These are phyloP conservation scores for Calypte anna DNA, from an alignment of 2,113 vertebrate species.

Conservation along the genomic window DNA sequence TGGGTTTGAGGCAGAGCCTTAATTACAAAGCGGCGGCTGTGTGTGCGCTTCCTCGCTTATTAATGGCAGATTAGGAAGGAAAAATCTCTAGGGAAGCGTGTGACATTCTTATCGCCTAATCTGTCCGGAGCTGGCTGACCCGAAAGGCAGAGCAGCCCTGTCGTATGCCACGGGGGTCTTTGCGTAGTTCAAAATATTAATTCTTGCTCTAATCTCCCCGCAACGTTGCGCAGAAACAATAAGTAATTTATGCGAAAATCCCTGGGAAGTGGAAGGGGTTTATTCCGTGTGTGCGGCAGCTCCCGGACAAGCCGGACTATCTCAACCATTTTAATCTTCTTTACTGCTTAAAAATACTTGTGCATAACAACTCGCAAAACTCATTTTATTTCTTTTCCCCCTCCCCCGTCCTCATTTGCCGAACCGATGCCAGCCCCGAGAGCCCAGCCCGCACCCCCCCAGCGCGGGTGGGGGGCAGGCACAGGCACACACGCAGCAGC, in stretches of 20 bases:
- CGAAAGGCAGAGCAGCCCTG: not conserved
- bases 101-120: constrained; percentile 32
- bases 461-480: not conserved
- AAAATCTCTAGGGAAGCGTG: constrained; percentile 9
- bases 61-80: constrained; percentile 30
- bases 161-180: not conserved
- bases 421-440: not conserved
- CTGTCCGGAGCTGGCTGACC: not conserved
- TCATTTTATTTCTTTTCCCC: no score
- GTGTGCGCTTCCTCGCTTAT: constrained; percentile 14
- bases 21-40: not conserved
- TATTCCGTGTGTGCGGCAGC: not conserved
- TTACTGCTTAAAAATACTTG: not conserved
- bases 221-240: constrained; percentile 17
- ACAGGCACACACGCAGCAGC: no score
- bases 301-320: not conserved
- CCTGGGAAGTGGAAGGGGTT: not conserved
- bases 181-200: not conserved
- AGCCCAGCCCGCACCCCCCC: not conserved
- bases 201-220: not conserved
- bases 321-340: constrained; percentile 16
- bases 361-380: not conserved
- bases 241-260: constrained; percentile 25
- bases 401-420: not conserved
- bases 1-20: constrained; percentile 8